phyloP scores from a whole-genome alignment of 2,113 vertebrate genomes.

The Tyrannus savana region DNA sequence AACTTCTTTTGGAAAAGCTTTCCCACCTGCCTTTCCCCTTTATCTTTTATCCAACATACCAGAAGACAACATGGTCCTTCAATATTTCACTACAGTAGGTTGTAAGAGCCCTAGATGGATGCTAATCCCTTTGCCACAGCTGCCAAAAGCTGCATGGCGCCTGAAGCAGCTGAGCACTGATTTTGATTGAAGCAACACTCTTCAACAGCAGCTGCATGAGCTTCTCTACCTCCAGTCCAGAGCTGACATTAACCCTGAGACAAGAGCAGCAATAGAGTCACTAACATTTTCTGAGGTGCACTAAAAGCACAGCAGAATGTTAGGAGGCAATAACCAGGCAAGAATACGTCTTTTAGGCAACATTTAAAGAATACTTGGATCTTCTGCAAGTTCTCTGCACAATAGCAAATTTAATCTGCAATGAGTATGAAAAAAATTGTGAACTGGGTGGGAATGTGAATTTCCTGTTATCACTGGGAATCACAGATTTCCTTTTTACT shows the following conservation, averaged over 20 bases:
- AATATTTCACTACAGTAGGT: neutral
- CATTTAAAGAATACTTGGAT: neutral
- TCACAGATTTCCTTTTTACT: neutral
- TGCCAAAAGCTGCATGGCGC: neutral
- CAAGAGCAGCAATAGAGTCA: neutral
- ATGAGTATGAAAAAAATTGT: neutral
- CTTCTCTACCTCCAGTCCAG: neutral
- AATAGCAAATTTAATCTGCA: neutral
- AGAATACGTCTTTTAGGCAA: neutral
- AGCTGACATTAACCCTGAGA: neutral
- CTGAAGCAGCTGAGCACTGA: constrained; percentile 3
- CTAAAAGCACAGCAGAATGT: neutral
- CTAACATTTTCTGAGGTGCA: neutral
- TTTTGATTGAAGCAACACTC: constrained; percentile 1
- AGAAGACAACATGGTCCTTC: neutral
- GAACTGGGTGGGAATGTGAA: neutral
- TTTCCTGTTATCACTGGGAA: neutral
- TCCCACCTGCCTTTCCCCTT: neutral
- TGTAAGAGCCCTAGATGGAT: neutral
- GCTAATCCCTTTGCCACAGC: constrained; percentile 21
- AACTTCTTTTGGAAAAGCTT: neutral
- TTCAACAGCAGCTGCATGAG: constrained; percentile 45
- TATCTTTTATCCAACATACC: neutral
- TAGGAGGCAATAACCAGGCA: neutral
- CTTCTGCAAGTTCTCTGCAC: neutral